A percentile compares a stretch with the other conserved stretches of the same genome.
These are phyloP conservation scores for Nettapus auritus DNA, from an alignment of 2,113 vertebrate species.

Conservation along the genomic window DNA sequence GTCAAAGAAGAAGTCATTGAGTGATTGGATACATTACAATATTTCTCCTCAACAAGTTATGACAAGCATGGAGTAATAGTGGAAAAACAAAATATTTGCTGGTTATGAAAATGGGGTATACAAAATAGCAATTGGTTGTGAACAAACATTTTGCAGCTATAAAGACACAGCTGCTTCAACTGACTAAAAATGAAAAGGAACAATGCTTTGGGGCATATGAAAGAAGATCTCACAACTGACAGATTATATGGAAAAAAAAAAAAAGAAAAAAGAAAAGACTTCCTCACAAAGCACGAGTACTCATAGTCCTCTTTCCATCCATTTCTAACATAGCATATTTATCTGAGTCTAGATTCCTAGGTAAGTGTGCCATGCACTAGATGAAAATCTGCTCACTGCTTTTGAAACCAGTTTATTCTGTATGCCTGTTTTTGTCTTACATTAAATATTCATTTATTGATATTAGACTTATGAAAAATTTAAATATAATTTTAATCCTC, in stretches of 20 bases:
- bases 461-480: slow-evolving; percentile 66
- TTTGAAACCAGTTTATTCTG: slow-evolving; percentile 30
- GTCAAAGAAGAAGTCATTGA: background rate
- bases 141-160: slow-evolving; percentile 50
- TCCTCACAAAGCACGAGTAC: background rate
- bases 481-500: slow-evolving; percentile 43
- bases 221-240: slow-evolving; percentile 23
- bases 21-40: background rate
- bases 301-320: background rate
- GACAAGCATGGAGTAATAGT: background rate
- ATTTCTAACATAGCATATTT: background rate
- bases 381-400: slow-evolving; percentile 30
- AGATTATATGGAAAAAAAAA: background rate
- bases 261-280: background rate
- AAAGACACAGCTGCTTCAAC: slow-evolving; percentile 57
- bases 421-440: slow-evolving; percentile 9
- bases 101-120: background rate
- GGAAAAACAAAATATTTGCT: slow-evolving; percentile 38
- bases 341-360: background rate
- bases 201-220: slow-evolving; percentile 9
- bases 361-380: background rate
- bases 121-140: slow-evolving; percentile 34
- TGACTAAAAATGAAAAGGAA: slow-evolving; percentile 50
- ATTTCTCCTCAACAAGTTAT: background rate
- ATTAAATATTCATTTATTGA: slow-evolving; percentile 69